phyloP scores from a whole-genome alignment of 2,113 vertebrate genomes.

The Brachyhypopomus occidentalis region DNA sequence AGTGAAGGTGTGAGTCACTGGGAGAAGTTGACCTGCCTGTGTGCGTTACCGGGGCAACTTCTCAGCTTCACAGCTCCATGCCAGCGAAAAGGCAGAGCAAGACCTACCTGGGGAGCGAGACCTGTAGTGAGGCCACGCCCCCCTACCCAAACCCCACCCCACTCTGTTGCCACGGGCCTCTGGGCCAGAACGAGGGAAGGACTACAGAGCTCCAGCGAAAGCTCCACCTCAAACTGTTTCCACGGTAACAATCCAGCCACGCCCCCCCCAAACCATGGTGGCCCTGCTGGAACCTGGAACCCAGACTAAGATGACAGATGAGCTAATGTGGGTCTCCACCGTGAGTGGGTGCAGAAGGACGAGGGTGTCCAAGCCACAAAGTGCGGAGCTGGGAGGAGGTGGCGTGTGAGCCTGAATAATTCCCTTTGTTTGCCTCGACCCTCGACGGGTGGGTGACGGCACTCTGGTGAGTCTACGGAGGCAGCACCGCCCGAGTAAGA shows the following conservation, averaged over 20 bases:
- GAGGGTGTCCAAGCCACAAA: slow-evolving; percentile 3
- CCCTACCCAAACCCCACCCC: too few species aligned
- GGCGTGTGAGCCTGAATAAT: slow-evolving; percentile 34
- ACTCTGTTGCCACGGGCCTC: too few species aligned
- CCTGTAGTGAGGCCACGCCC: too few species aligned
- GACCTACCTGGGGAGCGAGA: background rate
- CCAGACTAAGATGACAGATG: background rate
- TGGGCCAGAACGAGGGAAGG: too few species aligned
- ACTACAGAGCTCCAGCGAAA: background rate
- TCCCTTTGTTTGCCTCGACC: slow-evolving; percentile 16
- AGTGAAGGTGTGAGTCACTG: background rate
- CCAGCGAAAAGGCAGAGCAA: too few species aligned
- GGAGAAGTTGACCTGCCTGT: background rate
- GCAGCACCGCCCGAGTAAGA: too few species aligned
- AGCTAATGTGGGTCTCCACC: background rate
- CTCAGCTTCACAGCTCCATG: background rate
- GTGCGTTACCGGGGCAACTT: background rate
- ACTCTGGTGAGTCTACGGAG: too few species aligned
- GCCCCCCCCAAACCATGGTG: background rate
- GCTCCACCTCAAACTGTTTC: background rate
- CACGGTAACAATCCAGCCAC: background rate
- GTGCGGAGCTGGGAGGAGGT: slow-evolving; percentile 6
- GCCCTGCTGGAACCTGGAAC: background rate
- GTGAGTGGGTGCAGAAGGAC: background rate
- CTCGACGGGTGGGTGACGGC: too few species aligned